Evolutionary conservation across 2,113 vertebrate genomes (phyloP), one percentile per base, ranked within the genome.

Genomic region (Zosterops hypoxanthus): DNA sequence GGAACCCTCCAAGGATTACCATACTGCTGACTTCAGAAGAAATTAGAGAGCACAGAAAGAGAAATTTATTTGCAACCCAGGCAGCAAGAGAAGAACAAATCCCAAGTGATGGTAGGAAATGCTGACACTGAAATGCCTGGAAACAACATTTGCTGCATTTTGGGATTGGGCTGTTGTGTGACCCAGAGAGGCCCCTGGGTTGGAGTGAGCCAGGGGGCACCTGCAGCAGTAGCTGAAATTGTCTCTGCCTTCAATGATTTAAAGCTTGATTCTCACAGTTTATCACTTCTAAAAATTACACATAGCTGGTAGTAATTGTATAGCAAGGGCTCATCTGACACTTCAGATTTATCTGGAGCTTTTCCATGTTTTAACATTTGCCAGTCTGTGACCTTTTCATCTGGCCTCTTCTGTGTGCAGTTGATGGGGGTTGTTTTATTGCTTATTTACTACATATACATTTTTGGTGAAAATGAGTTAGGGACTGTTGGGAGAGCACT

Each of bases 21-120:
- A 64, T 82, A 57, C 57, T 92, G 95, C 93, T 94, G 89, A 89
- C 84, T 90, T 78, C 10, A 61, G 83, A 26, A 88, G 85, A 89
- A 88, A 82, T 71, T 14, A 52, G 34, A 41, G 14, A 82, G 34
- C 71, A 42, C 56, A 56, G 49, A 82, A 91, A 86, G 69, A 86
- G 69, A 86, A 94, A 91, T 78, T 71, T 90, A 86, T 92, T 95
- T 88, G 72, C 91, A 86, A 63, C 56, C 19, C 44, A 59, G 86
- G 60, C 72, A 92, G n/a, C 50, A 25, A 88, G 59, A 63, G 72
- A 75, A 84, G 77, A 93, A 57, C 1, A 7, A 94, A 88, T 86
- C 88, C 80, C 70, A 60, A 86, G 88, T 36, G 86, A 55, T 5
- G 8, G 15, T 64, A 53, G 77, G 83, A 94, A 47, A 70, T 86